Evolutionary conservation across 2,797 vertebrate species (phyloP), one percentile per base, ranked within the genome.

Genomic region (Tragopan temminckii): DNA sequence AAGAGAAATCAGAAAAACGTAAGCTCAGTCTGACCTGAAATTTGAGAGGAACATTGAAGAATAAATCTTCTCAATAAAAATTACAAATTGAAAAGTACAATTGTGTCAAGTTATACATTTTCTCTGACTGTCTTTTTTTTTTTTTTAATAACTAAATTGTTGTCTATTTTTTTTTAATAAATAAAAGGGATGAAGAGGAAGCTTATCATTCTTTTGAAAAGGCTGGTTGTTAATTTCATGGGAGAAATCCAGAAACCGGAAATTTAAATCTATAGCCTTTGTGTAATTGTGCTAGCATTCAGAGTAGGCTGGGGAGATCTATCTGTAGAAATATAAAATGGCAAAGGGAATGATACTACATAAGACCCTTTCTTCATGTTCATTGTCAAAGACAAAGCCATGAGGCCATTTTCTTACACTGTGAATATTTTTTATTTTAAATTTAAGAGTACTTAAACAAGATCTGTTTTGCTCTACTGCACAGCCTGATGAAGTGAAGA

Each of bases 401-500:
- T 36, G 13, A 11, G 36, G 36, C 70, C 45, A 53, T 92, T 82
- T 29, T 80, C 64, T 70, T 48, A 24, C 80, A 38, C 29, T 69
- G 5, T 58, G 38, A 83, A 78, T 78, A 85, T 58, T 89, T 95
- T 78, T 87, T 68, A 46, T 68, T 87, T 89, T 78, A 55, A 40
- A 85, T 19, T 59, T 80, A 42, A 14, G 45, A 40, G 31, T 70
- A 70, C 48, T 96, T 92, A 70, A 89, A 29, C 80, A 29, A 82
- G 48, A 69, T 38, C 20, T 71, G 81, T 68, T 94, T 93, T 90
- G 79, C 69, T 91, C 76, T 68, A 17, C 29, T 83, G 79, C 76
- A 78, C 82, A 78, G 79, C 40, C 45, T 85, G 91, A 88, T 88
- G 84, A 88, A 92, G 70, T 42, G 29, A 89, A 35, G 42, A 72